A percentile compares a stretch with the other conserved stretches of the same genome.
Evolutionary conservation across 2,888 invertebrate genomes (phyloP).

Genomic region (Mesoligia furuncula): DNA sequence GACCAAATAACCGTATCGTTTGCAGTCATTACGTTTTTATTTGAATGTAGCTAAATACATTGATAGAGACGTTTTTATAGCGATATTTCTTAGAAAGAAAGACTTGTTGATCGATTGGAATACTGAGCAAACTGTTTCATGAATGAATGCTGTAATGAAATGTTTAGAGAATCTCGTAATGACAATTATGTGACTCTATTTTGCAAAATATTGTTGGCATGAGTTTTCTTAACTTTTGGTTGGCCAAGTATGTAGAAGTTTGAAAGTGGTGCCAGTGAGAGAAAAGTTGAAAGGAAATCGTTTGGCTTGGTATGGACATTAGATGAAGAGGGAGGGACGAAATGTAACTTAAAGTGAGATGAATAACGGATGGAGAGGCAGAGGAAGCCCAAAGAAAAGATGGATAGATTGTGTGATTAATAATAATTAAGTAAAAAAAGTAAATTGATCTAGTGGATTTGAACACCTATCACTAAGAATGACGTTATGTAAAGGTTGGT

Average conservation of each 20-base stretch:
- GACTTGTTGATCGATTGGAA: constrained; percentile 1
- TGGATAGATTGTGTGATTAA: background rate
- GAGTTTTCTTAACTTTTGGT: too few species aligned
- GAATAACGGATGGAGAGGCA: background rate
- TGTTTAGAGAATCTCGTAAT: constrained; percentile 18
- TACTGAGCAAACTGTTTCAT: constrained; percentile 21
- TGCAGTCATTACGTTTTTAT: constrained; percentile 26
- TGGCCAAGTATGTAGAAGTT: background rate
- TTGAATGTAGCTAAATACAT: background rate
- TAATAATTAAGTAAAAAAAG: background rate
- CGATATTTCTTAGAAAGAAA: constrained; percentile 23
- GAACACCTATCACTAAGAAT: background rate
- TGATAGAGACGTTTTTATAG: constrained; percentile 6
- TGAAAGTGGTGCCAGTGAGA: background rate
- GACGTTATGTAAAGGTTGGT: background rate
- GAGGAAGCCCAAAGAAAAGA: background rate
- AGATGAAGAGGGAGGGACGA: background rate
- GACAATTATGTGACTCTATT: too few species aligned
- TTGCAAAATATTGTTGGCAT: background rate
- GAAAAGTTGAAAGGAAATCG: background rate
- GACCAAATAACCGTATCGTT: constrained; percentile 41
- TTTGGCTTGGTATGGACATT: background rate
- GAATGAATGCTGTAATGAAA: constrained; percentile 29
- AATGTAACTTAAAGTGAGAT: background rate
- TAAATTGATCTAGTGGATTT: background rate